Conservation (phyloP, 2,888 invertebrate genomes). For the Cephus sareptanus region DNA sequence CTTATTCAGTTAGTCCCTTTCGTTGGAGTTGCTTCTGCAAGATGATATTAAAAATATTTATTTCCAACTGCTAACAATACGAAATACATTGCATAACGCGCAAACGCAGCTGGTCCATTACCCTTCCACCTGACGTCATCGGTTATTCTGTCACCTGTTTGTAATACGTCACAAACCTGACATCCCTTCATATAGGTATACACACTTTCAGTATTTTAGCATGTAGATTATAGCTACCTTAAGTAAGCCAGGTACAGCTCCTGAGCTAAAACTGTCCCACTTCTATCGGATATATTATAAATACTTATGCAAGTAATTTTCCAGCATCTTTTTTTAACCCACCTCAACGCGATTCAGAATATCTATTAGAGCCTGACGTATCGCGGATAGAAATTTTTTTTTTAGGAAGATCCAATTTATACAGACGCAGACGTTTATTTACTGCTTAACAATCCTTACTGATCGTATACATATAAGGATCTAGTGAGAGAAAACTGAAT, state of each 20-base stretch:
- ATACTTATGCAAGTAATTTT: not conserved
- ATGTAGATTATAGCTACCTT: not conserved
- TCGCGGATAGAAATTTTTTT: not conserved
- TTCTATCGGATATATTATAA: not conserved
- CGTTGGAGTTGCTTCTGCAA: not conserved
- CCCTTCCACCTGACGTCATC: constrained; percentile 36
- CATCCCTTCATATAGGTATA: constrained; percentile 22
- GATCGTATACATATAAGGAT: not conserved
- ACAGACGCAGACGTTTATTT: not conserved
- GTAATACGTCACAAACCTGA: constrained; percentile 21
- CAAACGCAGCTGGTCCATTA: constrained; percentile 34
- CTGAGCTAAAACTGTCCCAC: not conserved
- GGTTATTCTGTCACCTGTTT: constrained; percentile 40
- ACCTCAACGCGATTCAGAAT: not conserved
- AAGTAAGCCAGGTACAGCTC: not conserved
- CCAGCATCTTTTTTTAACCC: not conserved
- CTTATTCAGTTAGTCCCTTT: not conserved
- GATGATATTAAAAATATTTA: not conserved
- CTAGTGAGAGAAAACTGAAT: not conserved
- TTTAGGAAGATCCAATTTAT: not conserved
- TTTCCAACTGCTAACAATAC: not conserved
- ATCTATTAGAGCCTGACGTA: not conserved
- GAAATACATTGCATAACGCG: constrained; percentile 25
- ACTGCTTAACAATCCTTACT: not conserved
- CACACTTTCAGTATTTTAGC: not conserved